Conservation (phyloP, 2,113 vertebrate genomes). For the Tretioscincus oriximinensis region DNA sequence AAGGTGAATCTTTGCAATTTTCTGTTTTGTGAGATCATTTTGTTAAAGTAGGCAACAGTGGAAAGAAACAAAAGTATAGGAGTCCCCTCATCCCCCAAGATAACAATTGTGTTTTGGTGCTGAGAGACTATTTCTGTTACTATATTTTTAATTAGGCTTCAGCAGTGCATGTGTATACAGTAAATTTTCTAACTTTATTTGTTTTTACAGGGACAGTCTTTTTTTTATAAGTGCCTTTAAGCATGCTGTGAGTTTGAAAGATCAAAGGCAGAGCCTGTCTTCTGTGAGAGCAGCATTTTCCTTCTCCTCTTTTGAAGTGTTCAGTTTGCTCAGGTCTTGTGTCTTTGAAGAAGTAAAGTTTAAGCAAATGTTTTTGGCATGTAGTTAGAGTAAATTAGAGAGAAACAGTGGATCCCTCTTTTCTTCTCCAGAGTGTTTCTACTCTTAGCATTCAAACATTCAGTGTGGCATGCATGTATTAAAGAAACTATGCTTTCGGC, state of each 20-base stretch:
- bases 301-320: constrained; percentile 23
- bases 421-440: not conserved
- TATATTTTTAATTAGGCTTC: constrained; percentile 46
- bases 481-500: not conserved
- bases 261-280: constrained; percentile 40
- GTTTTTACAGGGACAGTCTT: constrained; percentile 30
- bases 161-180: not conserved
- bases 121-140: constrained; percentile 14
- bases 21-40: not conserved
- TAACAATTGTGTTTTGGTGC: not conserved
- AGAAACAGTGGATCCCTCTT: not conserved
- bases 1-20: not conserved
- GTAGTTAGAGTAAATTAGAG: constrained; percentile 11
- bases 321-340: not conserved
- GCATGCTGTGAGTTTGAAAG: constrained; percentile 31
- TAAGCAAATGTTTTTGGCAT: not conserved
- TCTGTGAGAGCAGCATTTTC: constrained; percentile 16
- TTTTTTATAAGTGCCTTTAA: constrained; percentile 36
- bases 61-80: not conserved
- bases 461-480: not conserved
- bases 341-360: constrained; percentile 35
- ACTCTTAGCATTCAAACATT: not conserved
- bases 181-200: constrained; percentile 34
- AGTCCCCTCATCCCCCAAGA: constrained; percentile 21
- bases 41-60: not conserved